Evolutionary conservation across 2,113 vertebrate genomes (phyloP), one percentile per base, ranked within the genome.

Genomic region (Nothobranchius furzeri): DNA sequence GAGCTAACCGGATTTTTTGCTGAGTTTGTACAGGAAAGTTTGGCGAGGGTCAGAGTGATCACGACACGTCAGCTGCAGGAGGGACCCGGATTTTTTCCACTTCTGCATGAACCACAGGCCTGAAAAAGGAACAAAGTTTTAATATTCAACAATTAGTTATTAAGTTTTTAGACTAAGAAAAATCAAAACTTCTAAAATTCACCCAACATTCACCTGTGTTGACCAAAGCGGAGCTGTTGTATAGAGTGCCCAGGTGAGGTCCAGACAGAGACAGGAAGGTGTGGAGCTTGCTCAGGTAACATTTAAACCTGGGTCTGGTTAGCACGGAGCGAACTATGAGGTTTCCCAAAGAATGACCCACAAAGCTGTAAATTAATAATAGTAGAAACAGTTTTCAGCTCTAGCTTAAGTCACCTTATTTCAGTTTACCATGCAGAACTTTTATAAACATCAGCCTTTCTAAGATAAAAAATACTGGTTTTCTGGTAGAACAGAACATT

Each of bases 31-130:
- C 59, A 99, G 95, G 89, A 99, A 99, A 1, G 96, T 99, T 85
- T 99, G 96, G 46, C 96, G 95, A 75, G 97, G 97, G 87, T 99
- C 98, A 7, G 98, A 96, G 81, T 99, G 95, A 91, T 99, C 98
- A 71, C 97, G 94, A 85, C 97, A 99, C 0, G 97, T 99, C 78
- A 99, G 73, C 48, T 99, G 98, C 72, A 99, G 82, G 57, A 98
- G 92, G 42, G 96, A 99, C 15, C 98, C 96, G 8, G 97, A 99
- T 76, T 99, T 99, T 91, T 99, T 99, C 98, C 97, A 99, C 85
- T 99, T 99, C 91, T 99, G 98, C 98, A 99, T 99, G 90, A 99
- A 99, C 98, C 98, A 99, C 65, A 99, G 94, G 59, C 98, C 98
- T 99, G 75, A 50, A 20, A 9, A 17, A 8, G 3, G 7, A 64